A percentile compares a stretch with the other conserved stretches of the same genome.
Conservation (phyloP, 2,797 vertebrate species). For the Anas bernieri region DNA sequence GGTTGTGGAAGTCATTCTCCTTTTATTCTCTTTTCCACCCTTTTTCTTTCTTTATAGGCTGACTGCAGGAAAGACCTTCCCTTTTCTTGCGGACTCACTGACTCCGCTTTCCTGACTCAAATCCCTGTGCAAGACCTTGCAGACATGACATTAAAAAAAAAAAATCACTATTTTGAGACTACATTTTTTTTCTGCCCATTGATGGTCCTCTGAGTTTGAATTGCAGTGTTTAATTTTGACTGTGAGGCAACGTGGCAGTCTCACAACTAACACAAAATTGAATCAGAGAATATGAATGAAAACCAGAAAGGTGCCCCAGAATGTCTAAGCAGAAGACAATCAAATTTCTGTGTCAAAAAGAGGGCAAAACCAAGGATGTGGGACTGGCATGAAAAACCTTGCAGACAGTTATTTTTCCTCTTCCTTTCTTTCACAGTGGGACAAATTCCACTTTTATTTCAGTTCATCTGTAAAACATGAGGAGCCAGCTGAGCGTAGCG, state of each 20-base stretch:
- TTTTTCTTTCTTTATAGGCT: not conserved
- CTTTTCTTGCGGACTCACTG: not conserved
- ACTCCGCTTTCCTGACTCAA: not conserved
- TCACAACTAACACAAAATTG: not conserved
- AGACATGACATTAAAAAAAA: not conserved
- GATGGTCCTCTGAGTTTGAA: not conserved
- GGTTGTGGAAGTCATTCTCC: not conserved
- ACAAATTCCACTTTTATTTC: slow-evolving; percentile 58
- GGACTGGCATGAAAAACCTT: slow-evolving; percentile 41
- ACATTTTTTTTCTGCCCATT: not conserved
- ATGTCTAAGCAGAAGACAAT: slow-evolving; percentile 24
- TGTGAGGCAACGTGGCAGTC: not conserved
- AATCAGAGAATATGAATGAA: slow-evolving; percentile 24
- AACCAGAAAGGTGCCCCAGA: not conserved
- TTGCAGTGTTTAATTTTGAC: slow-evolving; percentile 3
- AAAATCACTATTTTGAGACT: slow-evolving; percentile 1
- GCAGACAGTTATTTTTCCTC: not conserved
- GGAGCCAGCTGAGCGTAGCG: not conserved
- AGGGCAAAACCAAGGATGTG: slow-evolving; percentile 23
- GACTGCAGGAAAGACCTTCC: not conserved
- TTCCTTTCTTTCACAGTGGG: slow-evolving; percentile 47
- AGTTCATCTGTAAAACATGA: slow-evolving; percentile 66
- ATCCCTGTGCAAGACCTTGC: not conserved
- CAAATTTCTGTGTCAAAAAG: slow-evolving; percentile 20
- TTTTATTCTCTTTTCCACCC: not conserved